These are phyloP conservation scores for Leuciscus idus DNA, from an alignment of 2,113 vertebrate species.

Conservation along the genomic window DNA sequence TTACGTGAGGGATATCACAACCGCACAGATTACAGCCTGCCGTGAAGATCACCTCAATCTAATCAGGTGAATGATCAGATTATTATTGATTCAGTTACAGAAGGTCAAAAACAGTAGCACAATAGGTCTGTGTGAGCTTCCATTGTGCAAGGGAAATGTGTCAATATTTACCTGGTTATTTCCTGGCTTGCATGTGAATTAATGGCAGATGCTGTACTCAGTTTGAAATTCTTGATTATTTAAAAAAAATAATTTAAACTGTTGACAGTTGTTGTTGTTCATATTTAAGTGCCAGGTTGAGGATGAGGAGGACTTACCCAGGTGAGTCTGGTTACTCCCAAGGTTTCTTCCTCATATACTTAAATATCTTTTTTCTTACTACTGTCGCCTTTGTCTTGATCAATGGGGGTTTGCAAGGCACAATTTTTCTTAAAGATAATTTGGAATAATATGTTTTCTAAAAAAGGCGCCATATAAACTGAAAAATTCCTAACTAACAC, in stretches of 20 bases:
- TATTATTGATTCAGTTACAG: constrained; percentile 38
- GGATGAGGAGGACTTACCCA: background rate
- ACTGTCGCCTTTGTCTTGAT: too few species aligned
- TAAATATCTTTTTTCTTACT: too few species aligned
- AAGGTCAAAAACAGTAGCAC: constrained; percentile 29
- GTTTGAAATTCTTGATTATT: background rate
- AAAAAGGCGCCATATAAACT: background rate
- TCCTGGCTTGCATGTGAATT: background rate
- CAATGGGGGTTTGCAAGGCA: too few species aligned
- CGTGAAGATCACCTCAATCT: constrained; percentile 38
- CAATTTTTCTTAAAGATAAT: too few species aligned
- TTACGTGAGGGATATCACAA: constrained; percentile 13
- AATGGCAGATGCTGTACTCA: background rate
- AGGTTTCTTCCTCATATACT: background rate
- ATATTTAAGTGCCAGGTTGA: background rate
- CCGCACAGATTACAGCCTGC: constrained; percentile 14
- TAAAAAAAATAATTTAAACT: too few species aligned
- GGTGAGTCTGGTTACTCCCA: background rate
- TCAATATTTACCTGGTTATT: background rate
- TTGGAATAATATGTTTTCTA: too few species aligned
- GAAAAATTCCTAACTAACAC: background rate
- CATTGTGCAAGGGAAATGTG: background rate
- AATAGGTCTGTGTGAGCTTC: background rate
- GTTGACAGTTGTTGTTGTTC: background rate
- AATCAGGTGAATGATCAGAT: constrained; percentile 41